Conservation (phyloP, 2,888 invertebrate species). For the Drosophila mimica region DNA sequence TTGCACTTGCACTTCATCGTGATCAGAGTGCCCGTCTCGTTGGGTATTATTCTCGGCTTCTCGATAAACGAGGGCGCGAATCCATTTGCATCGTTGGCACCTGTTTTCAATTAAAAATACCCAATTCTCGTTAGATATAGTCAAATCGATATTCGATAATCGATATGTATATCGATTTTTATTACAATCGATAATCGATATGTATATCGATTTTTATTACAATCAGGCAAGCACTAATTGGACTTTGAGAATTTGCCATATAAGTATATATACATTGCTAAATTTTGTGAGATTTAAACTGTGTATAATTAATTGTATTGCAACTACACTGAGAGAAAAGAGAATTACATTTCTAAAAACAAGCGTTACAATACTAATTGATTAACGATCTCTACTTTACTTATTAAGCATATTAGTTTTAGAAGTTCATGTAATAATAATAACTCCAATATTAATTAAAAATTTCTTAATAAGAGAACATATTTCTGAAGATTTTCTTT, state of each 20-base stretch:
- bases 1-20: conserved; percentile 98
- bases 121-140: background rate
- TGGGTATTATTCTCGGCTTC: conserved; percentile 99
- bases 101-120: conserved; percentile 85
- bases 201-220: background rate
- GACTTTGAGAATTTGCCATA: background rate
- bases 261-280: background rate
- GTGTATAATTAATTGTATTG: background rate
- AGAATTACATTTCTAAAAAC: background rate
- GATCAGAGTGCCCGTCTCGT: conserved; percentile 97
- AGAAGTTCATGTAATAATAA: background rate
- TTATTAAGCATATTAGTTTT: no score
- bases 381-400: background rate
- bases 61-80: conserved; percentile 98
- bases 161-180: background rate
- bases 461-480: background rate
- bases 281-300: background rate
- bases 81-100: conserved; percentile 94
- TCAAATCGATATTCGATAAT: background rate
- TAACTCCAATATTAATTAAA: background rate
- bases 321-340: background rate
- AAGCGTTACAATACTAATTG: background rate
- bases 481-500: background rate
- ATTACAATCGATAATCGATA: background rate
- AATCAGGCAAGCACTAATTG: background rate